These are phyloP conservation scores for Dynastes tityus DNA, from an alignment of 2,888 invertebrate genomes.

Conservation along the genomic window DNA sequence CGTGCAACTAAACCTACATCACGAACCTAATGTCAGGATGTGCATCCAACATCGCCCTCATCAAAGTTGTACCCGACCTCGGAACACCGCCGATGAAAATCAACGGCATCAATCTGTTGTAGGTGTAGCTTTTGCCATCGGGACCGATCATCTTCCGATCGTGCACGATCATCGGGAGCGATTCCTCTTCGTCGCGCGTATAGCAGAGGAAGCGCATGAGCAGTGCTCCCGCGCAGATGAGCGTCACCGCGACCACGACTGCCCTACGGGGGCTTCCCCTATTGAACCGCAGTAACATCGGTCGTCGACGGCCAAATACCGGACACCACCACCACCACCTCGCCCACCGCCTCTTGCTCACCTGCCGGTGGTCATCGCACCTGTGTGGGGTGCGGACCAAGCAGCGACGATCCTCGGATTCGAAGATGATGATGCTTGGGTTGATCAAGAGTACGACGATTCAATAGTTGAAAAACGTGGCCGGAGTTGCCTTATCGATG, in stretches of 20 bases:
- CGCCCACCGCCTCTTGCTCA: constrained; percentile 20
- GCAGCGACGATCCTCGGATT: background rate
- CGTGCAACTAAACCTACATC: background rate
- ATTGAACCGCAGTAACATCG: constrained; percentile 45
- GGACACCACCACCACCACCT: constrained; percentile 24
- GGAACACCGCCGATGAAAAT: constrained; percentile 99
- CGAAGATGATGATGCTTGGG: constrained; percentile 9
- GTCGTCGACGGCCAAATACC: constrained; percentile 25
- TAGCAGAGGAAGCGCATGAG: constrained; percentile 64
- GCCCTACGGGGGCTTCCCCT: constrained; percentile 68
- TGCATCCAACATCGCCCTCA: constrained; percentile 98
- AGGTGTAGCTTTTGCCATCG: constrained; percentile 80
- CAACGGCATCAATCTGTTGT: constrained; percentile 92
- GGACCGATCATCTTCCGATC: constrained; percentile 78
- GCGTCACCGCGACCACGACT: constrained; percentile 67
- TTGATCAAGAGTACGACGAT: background rate
- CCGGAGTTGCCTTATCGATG: background rate
- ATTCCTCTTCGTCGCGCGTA: constrained; percentile 33
- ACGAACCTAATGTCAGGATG: constrained; percentile 92
- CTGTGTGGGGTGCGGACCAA: background rate
- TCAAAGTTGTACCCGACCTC: constrained; percentile 96
- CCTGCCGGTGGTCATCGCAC: constrained; percentile 13
- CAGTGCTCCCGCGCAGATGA: constrained; percentile 67
- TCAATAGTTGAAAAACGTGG: background rate
- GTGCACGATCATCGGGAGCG: constrained; percentile 57